A percentile compares a stretch with the other conserved stretches of the same genome.
Conservation (phyloP, 2,113 vertebrate genomes). For the Thymallus thymallus region DNA sequence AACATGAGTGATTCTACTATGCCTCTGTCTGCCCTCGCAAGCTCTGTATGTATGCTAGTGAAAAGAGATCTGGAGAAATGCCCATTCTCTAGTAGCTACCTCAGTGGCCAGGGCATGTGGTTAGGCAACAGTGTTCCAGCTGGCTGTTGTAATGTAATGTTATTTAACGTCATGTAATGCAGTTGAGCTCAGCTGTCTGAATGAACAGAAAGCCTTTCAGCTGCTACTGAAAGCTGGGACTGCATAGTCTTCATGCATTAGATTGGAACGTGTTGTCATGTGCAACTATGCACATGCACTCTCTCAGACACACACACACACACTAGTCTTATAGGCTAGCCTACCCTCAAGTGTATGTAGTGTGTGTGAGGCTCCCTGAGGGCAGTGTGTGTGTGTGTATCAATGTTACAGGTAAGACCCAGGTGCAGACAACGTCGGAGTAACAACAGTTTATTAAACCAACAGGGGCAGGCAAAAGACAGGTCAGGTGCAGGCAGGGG, state of each 20-base stretch:
- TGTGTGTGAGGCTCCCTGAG: no score
- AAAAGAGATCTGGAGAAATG: neutral
- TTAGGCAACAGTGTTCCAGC: neutral
- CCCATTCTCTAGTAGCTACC: neutral
- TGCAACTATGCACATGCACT: neutral
- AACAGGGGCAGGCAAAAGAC: no score
- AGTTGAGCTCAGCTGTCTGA: conserved; percentile 18
- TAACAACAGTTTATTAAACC: no score
- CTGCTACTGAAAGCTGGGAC: neutral
- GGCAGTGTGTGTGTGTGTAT: no score
- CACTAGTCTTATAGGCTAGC: no score
- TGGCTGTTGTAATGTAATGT: neutral
- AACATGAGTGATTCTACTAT: neutral
- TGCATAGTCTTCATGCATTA: neutral
- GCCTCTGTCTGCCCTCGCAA: neutral
- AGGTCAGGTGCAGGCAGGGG: no score
- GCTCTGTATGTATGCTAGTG: neutral
- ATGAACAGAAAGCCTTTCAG: conserved; percentile 1
- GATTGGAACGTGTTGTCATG: neutral
- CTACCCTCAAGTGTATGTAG: no score
- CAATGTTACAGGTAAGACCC: no score
- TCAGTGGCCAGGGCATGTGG: neutral
- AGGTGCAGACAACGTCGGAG: no score
- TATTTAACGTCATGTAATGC: neutral
- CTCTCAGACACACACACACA: neutral